Base-by-base conservation (phyloP, 2,888 invertebrate genomes). In the Coelopa pilipes region DNA sequence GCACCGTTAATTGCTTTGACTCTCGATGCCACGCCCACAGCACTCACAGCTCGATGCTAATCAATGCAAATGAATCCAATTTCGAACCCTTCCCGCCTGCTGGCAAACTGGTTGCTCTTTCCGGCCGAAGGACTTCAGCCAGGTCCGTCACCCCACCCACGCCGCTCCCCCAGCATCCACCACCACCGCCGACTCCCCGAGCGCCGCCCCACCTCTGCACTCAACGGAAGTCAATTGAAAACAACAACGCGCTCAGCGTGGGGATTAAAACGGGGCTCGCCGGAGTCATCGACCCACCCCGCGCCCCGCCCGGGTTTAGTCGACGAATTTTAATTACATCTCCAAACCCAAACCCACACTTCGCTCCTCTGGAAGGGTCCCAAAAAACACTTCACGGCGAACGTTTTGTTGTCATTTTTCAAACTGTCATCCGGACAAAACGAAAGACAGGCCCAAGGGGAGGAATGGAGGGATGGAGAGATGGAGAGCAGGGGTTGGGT, bases 11-110 rank as follows among this genome's bases (percentile, higher is more conserved):
- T 53, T 53, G 3, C 3, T 53, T 53, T 53, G 53, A 53, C 4
- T 53, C 10, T 53, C 13, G n/a, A 53, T 53, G 53, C 53, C 53
- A 53, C 60, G 21, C 21, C 60, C 60, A 60, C 15, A 17, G n/a
- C 21, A 7, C 34, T 34, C 34, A 34, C 34, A 34, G 5, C 21
- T 45, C 47, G 50, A 67, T 50, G 67, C 50, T 67, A 67, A 67
- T 67, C 67, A 67, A 67, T 67, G 19, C 12, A 50, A 67, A 67
- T 67, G 67, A 67, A 67, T 67, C 50, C 67, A 50, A 50, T 67
- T 67, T 49, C 7, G 17, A 53, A 67, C 67, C 67, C 49, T 24
- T 50, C 21, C 15, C 21, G 17, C 19, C 11, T 45, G 24, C n/a
- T 3, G 10, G 10, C n/a, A 9, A 53, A 53, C 49, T 13, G 49